Percentiles rank a stretch among this genome's conserved stretches.
Conservation (phyloP, 2,888 invertebrate species). For the Trypoxylon attenuatum region DNA sequence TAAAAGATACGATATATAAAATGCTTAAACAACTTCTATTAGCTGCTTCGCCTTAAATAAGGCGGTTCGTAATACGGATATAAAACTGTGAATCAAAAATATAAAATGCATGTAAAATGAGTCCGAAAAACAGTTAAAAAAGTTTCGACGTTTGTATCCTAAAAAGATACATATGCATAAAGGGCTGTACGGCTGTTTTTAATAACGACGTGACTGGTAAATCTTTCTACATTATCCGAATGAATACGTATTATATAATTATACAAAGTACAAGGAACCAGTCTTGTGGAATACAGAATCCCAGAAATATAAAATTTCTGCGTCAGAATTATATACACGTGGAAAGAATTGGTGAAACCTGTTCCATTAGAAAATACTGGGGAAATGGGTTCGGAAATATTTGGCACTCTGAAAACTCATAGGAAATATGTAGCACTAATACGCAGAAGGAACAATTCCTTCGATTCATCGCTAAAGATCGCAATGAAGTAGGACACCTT, state of each 20-base stretch:
- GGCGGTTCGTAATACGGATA: too few species aligned
- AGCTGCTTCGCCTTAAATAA: too few species aligned
- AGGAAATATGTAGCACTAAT: neutral
- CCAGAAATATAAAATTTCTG: slow-evolving; percentile 17
- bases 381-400: slow-evolving; percentile 16
- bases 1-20: neutral
- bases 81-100: too few species aligned
- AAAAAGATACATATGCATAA: too few species aligned
- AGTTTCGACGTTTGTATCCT: too few species aligned
- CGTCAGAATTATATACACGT: slow-evolving; percentile 39
- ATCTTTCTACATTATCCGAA: too few species aligned
- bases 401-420: slow-evolving; percentile 6
- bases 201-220: too few species aligned
- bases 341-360: too few species aligned
- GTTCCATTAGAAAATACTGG: neutral
- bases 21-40: too few species aligned
- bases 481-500: neutral
- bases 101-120: too few species aligned
- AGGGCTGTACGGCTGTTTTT: too few species aligned
- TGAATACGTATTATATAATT: neutral
- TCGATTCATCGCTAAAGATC: neutral
- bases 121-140: too few species aligned
- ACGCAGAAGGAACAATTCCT: neutral
- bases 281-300: slow-evolving; percentile 8
- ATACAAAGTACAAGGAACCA: slow-evolving; percentile 7